Conservation (phyloP, 1,140 invertebrate species). For the Leptinotarsa undecemlineata region DNA sequence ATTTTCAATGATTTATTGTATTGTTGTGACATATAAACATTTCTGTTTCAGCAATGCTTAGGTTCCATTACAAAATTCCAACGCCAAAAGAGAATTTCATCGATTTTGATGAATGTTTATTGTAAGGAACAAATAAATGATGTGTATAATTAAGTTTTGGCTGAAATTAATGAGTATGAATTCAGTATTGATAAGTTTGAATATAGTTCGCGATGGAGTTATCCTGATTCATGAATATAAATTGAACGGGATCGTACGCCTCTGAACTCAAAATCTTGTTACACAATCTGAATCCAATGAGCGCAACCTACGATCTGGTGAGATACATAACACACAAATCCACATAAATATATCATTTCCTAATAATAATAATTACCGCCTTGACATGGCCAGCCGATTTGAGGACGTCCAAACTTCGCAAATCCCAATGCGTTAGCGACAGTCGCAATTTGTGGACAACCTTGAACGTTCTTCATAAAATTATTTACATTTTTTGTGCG, state of each 20-base stretch:
- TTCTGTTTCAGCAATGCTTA: no score
- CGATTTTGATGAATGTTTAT: no score
- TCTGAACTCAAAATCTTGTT: neutral
- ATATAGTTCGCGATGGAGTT: no score
- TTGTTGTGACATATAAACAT: no score
- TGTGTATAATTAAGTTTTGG: no score
- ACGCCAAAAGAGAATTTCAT: no score
- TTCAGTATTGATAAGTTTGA: no score
- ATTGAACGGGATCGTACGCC: neutral
- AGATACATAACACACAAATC: neutral
- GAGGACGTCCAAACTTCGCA: neutral
- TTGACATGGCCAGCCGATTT: neutral
- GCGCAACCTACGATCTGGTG: neutral
- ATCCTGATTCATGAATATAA: no score
- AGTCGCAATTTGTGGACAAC: slow-evolving; percentile 17
- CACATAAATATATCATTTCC: neutral
- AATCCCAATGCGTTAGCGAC: slow-evolving; percentile 24
- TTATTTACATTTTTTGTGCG: slow-evolving; percentile 46
- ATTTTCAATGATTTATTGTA: no score
- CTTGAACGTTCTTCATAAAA: slow-evolving; percentile 28
- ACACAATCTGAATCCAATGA: neutral
- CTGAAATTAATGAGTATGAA: no score
- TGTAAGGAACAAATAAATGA: no score
- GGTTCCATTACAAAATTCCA: no score
- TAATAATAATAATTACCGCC: slow-evolving; percentile 4